A percentile compares a stretch with the other conserved stretches of the same genome.
Conservation (phyloP, 2,888 invertebrate species). For the Euplexia lucipara region DNA sequence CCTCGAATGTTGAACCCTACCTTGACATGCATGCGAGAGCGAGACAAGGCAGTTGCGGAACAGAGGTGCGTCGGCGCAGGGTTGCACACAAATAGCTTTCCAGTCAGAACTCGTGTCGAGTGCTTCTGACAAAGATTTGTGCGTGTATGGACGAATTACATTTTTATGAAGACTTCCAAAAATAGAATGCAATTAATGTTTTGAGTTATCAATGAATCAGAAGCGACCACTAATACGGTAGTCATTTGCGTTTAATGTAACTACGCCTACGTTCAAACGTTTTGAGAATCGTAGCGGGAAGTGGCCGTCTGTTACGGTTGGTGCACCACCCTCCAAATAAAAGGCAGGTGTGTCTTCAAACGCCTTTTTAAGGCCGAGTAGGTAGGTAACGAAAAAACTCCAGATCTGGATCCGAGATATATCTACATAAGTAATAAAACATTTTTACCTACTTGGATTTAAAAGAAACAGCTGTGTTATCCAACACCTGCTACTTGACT, state of each 20-base stretch:
- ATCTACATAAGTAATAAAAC: constrained; percentile 22
- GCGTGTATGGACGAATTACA: constrained; percentile 65
- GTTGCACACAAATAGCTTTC: constrained; percentile 89
- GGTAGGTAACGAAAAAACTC: constrained; percentile 28
- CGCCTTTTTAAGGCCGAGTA: constrained; percentile 20
- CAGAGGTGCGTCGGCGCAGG: constrained; percentile 84
- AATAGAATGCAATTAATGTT: constrained; percentile 21
- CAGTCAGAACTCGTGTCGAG: constrained; percentile 81
- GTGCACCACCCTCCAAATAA: constrained; percentile 48
- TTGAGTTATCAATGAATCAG: constrained; percentile 9
- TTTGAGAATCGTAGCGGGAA: constrained; percentile 32
- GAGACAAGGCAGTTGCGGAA: constrained; percentile 83
- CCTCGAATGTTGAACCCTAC: constrained; percentile 90
- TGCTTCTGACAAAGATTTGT: constrained; percentile 83
- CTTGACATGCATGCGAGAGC: constrained; percentile 89
- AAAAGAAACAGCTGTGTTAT: constrained; percentile 33
- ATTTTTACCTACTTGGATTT: constrained; percentile 22
- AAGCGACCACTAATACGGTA: too few species aligned
- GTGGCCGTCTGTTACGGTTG: constrained; percentile 51
- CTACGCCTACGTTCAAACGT: constrained; percentile 10
- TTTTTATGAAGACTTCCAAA: constrained; percentile 54
- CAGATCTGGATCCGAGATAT: constrained; percentile 39
- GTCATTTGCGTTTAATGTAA: constrained; percentile 10
- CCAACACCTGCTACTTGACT: constrained; percentile 47
- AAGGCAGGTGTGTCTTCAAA: constrained; percentile 54